Percentiles rank a stretch among this genome's conserved stretches.
These are phyloP conservation scores for Yponomeuta cagnagella DNA, from an alignment of 2,888 invertebrate species.

Conservation along the genomic window DNA sequence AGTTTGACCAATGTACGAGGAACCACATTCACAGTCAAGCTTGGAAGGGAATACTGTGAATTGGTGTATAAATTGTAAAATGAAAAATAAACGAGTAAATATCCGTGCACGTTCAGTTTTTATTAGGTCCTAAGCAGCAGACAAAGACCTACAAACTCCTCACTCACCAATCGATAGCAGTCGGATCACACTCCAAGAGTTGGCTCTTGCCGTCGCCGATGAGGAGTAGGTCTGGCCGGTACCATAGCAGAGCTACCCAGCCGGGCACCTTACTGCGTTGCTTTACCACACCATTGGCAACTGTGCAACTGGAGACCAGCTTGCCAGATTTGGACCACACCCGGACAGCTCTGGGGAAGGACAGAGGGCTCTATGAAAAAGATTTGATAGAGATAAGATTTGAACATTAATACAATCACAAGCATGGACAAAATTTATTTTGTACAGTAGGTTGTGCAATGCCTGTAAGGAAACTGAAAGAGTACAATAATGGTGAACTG, in stretches of 20 bases:
- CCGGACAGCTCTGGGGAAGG: conserved; percentile 64
- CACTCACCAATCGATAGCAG: conserved; percentile 47
- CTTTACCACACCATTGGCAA: conserved; percentile 28
- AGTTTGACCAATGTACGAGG: no score
- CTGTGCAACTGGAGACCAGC: conserved; percentile 41
- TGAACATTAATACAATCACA: neutral
- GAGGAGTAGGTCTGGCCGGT: conserved; percentile 70
- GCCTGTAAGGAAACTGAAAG: no score
- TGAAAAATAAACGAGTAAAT: no score
- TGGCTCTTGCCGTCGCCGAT: conserved; percentile 77
- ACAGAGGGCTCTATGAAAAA: neutral
- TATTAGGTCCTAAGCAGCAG: no score
- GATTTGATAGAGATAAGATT: neutral
- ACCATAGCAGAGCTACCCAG: conserved; percentile 78
- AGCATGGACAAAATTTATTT: neutral
- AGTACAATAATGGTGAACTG: no score
- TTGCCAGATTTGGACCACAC: conserved; percentile 81
- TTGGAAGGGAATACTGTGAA: no score
- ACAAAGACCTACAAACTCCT: no score
- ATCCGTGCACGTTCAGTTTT: no score
- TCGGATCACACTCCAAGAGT: conserved; percentile 78
- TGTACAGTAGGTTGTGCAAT: no score
- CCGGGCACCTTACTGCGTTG: conserved; percentile 25
- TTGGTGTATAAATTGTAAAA: no score
- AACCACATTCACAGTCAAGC: no score